Conservation (phyloP, 2,888 invertebrate genomes). For the Metopia argyrocephala region DNA sequence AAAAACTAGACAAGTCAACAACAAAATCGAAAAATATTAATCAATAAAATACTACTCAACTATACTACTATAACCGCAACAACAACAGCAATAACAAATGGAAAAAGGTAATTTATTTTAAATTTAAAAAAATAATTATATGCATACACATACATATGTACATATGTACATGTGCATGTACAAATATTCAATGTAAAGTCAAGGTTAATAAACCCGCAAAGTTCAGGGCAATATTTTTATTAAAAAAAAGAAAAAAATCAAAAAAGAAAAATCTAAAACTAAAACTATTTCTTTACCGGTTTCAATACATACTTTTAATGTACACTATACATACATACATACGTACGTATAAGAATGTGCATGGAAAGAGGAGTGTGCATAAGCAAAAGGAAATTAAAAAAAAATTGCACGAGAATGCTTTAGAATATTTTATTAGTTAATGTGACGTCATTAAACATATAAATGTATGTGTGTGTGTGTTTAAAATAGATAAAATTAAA, state of each 20-base stretch:
- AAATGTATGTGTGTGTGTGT: background rate
- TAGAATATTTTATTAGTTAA: no score
- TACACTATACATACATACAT: no score
- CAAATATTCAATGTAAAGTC: conserved; percentile 71
- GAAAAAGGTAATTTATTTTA: background rate
- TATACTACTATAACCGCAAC: no score
- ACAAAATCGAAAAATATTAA: no score
- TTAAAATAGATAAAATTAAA: conserved; percentile 14
- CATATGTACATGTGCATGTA: no score
- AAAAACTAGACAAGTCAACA: background rate
- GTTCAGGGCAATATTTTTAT: conserved; percentile 75
- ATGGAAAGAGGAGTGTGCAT: no score
- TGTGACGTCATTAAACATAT: conserved; percentile 34
- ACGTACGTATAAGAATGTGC: no score
- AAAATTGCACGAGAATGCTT: no score
- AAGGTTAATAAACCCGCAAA: conserved; percentile 78
- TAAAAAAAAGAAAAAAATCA: conserved; percentile 20
- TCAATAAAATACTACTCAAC: background rate
- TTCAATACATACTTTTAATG: no score
- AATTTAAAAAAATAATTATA: background rate
- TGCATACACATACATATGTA: no score
- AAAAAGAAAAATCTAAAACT: no score
- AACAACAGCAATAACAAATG: background rate
- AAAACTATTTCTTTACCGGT: no score
- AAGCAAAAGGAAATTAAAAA: conserved; percentile 1